Percentiles rank a stretch among this genome's conserved stretches.
These are phyloP conservation scores for Pelochelys cantorii DNA, from an alignment of 2,797 vertebrate species.

Conservation along the genomic window DNA sequence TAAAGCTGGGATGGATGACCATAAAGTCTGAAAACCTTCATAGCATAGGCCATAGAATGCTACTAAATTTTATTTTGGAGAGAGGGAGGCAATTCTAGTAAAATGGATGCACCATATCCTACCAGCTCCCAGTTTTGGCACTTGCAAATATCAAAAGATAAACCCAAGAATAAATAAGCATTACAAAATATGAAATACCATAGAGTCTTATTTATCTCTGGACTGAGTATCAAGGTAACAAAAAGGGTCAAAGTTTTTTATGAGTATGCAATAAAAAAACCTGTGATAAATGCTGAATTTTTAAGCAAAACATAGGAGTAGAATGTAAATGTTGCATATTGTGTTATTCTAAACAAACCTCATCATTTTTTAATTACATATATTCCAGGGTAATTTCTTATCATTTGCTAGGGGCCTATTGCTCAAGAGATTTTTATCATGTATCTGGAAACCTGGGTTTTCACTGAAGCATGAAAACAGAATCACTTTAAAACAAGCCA, in stretches of 20 bases:
- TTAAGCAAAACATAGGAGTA: not conserved
- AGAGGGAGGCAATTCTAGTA: not conserved
- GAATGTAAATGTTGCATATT: not conserved
- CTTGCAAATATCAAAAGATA: fast-evolving
- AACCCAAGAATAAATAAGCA: not conserved
- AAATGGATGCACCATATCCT: fast-evolving
- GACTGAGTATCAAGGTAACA: fast-evolving
- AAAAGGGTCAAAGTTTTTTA: not conserved
- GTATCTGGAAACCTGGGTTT: slow-evolving; percentile 3
- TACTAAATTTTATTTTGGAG: not conserved
- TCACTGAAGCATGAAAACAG: not conserved
- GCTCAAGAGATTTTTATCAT: not conserved
- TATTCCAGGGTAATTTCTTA: not conserved
- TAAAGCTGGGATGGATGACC: not conserved
- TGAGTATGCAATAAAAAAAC: not conserved
- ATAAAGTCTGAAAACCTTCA: not conserved
- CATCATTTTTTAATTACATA: not conserved
- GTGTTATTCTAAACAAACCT: not conserved
- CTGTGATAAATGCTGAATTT: not conserved
- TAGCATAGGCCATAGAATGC: not conserved
- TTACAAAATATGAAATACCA: fast-evolving
- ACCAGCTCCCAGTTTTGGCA: fast-evolving
- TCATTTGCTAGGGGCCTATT: not conserved
- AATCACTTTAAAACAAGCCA: not conserved
- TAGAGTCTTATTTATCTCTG: fast-evolving